Evolutionary conservation across 1,140 invertebrate genomes (phyloP), one percentile per base, ranked within the genome.

Genomic region (Holcopasites calliopsidis): DNA sequence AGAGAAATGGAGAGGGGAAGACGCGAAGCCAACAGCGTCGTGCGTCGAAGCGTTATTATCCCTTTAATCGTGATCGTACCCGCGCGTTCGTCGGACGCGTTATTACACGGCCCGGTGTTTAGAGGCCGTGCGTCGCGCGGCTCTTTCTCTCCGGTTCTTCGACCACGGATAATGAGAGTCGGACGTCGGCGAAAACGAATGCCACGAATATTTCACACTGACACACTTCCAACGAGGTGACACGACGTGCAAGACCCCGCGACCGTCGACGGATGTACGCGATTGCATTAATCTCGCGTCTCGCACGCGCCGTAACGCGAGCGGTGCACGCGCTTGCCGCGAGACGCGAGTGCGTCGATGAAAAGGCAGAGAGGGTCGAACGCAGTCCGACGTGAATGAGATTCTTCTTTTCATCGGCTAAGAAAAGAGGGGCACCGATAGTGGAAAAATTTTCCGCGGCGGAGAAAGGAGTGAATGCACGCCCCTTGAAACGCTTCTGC

Each of bases 221-320:
- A 71, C 73, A 70, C 40, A 60, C 47, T 60, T 76, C 44, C 33
- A 42, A 21, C 7, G 33, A 60, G 54, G 65, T 42, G 42, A 33
- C 21, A 13, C 26, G 55, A 31, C 64, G 55, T 42, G 40, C 61
- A 76, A 76, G 61, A 54, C 35, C 73, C 8, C 49, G n/a, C 49
- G 6, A 11, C n/a, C 28, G n/a, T 26, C 61, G 35, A 76, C 66
- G 38, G 52, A 71, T n/a, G n/a, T n/a, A n/a, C n/a, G n/a, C 66
- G 73, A 76, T 70, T 58, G 65, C 68, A 76, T 76, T 76, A 76
- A 76, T 76, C 55, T 52, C 26, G 42, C 13, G 73, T 40, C 31
- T 31, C 47, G 35, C 35, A n/a, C 47, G 26, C 35, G 13, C 7
- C 44, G 42, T 18, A 6, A 23, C 31, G 57, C 33, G 23, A 47